Base-by-base conservation (phyloP, 2,888 invertebrate species). In the Stenolophus ochropezus region DNA sequence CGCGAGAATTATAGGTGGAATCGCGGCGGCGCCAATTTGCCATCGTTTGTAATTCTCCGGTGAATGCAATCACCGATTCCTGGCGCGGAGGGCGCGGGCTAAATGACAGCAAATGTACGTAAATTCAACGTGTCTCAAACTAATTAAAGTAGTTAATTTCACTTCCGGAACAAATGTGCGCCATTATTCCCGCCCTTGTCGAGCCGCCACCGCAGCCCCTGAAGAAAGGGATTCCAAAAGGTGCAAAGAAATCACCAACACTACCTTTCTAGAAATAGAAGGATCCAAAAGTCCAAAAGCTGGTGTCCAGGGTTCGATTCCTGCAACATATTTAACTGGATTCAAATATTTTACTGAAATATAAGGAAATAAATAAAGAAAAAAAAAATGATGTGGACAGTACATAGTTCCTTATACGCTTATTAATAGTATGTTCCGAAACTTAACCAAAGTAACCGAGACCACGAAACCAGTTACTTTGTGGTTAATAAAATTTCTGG, bases 111-210 rank as follows among this genome's bases (percentile, higher is more conserved):
- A 84, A 86, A 86, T 87, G 86, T 86, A 87, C 88, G 89, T 89
- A 89, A 89, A 89, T 89, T 88, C 87, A 88, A 88, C 88, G 87
- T 88, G 89, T 89, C 89, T 88, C 88, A 86, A 89, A 89, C 89
- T 89, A 89, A 89, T 89, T 89, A 89, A 89, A 89, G 89, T 88
- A 89, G 89, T 89, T 89, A 89, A 89, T 89, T 89, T 87, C 87
- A 86, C 85, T 87, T 87, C 88, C 88, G 88, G 88, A 89, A 89
- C 89, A 87, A 89, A 89, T 88, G 88, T 86, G 86, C 84, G 85
- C 87, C 87, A 88, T 89, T 89, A 89, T 86, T 89, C 87, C 87
- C 87, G 87, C 87, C 86, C 85, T 86, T 84, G 84, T 83, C 86
- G 85, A 84, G 81, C 84, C 83, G 84, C 83, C 84, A 75, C 69